Evolutionary conservation across 2,113 vertebrate genomes (phyloP).

Genomic region (Pachyramphus minor): DNA sequence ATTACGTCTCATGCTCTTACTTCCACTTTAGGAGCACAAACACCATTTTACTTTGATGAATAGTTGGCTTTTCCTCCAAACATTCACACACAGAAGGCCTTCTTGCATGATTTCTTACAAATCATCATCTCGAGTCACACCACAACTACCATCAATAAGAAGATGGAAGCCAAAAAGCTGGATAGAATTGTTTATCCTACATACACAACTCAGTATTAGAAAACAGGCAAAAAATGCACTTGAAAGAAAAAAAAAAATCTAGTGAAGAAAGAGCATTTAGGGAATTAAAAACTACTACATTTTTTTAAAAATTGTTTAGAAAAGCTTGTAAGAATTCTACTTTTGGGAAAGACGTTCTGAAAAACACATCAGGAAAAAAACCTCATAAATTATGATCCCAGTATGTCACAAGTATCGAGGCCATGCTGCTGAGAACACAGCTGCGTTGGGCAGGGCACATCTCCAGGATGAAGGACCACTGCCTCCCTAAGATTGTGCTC

Average conservation of each 20-base stretch:
- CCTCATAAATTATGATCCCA: neutral
- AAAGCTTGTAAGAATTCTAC: neutral
- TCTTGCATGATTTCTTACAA: neutral
- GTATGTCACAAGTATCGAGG: too few species aligned
- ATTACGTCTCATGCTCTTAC: conserved; percentile 13
- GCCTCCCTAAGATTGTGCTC: too few species aligned
- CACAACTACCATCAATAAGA: neutral
- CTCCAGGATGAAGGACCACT: too few species aligned
- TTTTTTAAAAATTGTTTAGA: neutral
- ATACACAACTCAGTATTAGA: neutral
- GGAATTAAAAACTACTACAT: neutral
- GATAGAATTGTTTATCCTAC: neutral
- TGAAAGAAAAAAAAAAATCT: neutral
- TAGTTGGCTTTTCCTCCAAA: conserved; percentile 1
- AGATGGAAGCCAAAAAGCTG: neutral
- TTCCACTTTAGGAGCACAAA: conserved; percentile 32
- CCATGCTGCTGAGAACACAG: too few species aligned
- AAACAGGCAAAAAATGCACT: neutral
- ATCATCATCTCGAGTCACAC: neutral
- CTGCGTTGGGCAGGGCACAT: too few species aligned
- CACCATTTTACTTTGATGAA: conserved; percentile 6
- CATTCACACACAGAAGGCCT: neutral
- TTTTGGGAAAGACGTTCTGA: neutral
- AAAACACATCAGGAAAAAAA: neutral
- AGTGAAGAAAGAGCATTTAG: neutral